Evolutionary conservation across 2,113 vertebrate genomes (phyloP), one percentile per base, ranked within the genome.

Genomic region (Ceyx cyanopectus): DNA sequence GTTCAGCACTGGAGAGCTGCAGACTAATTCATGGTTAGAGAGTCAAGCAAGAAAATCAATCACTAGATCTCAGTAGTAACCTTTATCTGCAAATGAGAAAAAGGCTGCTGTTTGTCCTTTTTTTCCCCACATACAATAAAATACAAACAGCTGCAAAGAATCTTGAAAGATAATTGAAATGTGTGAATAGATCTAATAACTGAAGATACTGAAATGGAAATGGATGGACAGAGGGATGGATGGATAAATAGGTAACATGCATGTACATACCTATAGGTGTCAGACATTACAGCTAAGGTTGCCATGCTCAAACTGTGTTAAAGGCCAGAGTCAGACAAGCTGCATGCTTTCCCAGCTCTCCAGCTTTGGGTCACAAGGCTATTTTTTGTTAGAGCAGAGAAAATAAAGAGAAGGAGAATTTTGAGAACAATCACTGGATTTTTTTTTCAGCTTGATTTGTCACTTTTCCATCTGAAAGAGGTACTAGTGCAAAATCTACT

Each of bases 31-130:
- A 32, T 40, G 20, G 81, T 62, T 89, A 82, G 48, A 18, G 40
- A 78, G 61, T 70, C 81, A 91, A 78, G 79, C 66, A 92, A 89
- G 66, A 81, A 92, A 95, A 93, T 70, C 87, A 82, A 65, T 88
- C 85, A 70, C 41, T 60, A 48, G 53, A 83, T 93, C 57, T 45
- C 81, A 80, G 54, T 57, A 58, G 62, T 45, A 62, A 18, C 21
- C 34, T 67, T 91, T 69, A 88, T 68, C 70, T 54, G 77, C 61
- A 93, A 95, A 69, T n/a, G 46, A 66, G 41, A 74, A 94, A 93
- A 88, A 76, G 41, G 24, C 14, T 46, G 23, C 12, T 22, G 7
- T 75, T 90, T 62, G 8, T 10, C 77, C 56, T 87, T 81, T 58
- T 57, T 57, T 70, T 85, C 48, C 26, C 48, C 26, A 70, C 20